Conservation (phyloP, 2,888 invertebrate species). For the Cryptophagus acutangulus region DNA sequence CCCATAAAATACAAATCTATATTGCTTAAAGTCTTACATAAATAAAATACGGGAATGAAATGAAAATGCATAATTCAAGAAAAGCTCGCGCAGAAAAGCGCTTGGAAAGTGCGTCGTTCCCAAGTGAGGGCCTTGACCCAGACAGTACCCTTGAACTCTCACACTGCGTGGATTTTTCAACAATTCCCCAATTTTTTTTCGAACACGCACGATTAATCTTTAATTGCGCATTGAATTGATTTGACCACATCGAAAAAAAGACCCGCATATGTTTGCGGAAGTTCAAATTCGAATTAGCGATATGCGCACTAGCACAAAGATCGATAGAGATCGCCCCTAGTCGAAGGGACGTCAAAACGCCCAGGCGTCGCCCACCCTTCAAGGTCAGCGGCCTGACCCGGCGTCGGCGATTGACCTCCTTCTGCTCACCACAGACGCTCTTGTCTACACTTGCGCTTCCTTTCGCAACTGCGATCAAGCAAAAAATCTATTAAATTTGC, state of each 20-base stretch:
- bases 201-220: not conserved
- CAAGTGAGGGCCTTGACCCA: conserved; percentile 37
- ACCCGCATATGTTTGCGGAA: conserved; percentile 15
- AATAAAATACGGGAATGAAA: too few species aligned
- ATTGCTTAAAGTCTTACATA: not conserved
- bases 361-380: conserved; percentile 28
- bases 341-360: conserved; percentile 16
- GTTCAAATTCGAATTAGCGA: conserved; percentile 9
- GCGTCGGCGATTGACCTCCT: conserved; percentile 43
- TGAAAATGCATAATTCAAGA: too few species aligned
- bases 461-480: too few species aligned
- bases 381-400: conserved; percentile 44
- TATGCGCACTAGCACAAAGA: conserved; percentile 9
- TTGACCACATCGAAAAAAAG: not conserved
- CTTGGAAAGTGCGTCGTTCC: conserved; percentile 11
- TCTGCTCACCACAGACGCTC: conserved; percentile 36
- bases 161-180: conserved; percentile 14
- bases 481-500: too few species aligned
- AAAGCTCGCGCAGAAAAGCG: not conserved
- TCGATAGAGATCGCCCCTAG: conserved; percentile 13
- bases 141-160: conserved; percentile 38
- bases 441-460: too few species aligned
- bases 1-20: not conserved
- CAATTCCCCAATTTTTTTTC: conserved; percentile 1
- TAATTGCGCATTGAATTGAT: not conserved